Evolutionary conservation across 2,888 invertebrate species (phyloP).

Genomic region (Abrostola tripartita): DNA sequence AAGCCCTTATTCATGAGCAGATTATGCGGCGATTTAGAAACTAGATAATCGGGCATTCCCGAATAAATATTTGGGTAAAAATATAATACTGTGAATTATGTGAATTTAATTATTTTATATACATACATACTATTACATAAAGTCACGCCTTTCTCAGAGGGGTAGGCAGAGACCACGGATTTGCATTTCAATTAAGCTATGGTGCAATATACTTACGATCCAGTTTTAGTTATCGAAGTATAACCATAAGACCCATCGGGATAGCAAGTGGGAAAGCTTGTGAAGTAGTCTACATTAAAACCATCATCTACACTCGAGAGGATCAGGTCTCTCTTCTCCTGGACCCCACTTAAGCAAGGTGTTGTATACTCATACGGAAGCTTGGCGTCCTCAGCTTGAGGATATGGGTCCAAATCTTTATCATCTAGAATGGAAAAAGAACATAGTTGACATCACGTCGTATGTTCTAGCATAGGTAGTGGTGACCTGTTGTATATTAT

Average conservation of each 20-base stretch:
- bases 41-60: too few relatives aligned
- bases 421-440: slow-evolving; percentile 69
- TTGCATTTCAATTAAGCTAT: too few relatives aligned
- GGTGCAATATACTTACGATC: slow-evolving; percentile 70
- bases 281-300: slow-evolving; percentile 73
- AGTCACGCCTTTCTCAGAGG: too few relatives aligned
- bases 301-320: slow-evolving; percentile 70
- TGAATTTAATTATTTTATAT: too few relatives aligned
- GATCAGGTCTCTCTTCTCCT: slow-evolving; percentile 61
- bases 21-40: too few relatives aligned
- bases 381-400: slow-evolving; percentile 46
- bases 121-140: too few relatives aligned
- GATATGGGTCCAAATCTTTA: slow-evolving; percentile 65
- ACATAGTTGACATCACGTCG: too few relatives aligned
- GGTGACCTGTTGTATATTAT: too few relatives aligned
- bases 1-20: too few relatives aligned
- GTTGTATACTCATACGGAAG: slow-evolving; percentile 77
- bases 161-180: too few relatives aligned
- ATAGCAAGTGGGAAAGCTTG: slow-evolving; percentile 65
- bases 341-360: slow-evolving; percentile 70
- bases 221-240: slow-evolving; percentile 60
- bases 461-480: too few relatives aligned
- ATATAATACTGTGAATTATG: too few relatives aligned
- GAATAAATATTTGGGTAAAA: not conserved
- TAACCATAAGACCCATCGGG: slow-evolving; percentile 79